phyloP scores from a whole-genome alignment of 2,888 invertebrate species.

The Drosophila austrosaltans region DNA sequence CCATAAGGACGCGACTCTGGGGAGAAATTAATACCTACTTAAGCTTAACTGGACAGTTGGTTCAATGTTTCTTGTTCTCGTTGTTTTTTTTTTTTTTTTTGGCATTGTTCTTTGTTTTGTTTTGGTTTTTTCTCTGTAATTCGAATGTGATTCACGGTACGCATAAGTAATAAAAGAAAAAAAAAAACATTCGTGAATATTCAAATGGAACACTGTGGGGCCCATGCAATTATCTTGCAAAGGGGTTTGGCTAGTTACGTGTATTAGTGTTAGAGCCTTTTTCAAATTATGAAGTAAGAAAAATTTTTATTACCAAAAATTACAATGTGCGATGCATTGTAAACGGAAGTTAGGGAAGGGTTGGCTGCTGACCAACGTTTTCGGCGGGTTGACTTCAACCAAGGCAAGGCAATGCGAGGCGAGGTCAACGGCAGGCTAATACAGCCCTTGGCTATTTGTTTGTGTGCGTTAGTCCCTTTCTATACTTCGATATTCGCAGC shows the following conservation, averaged over 20 bases:
- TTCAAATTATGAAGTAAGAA: slow-evolving; percentile 67
- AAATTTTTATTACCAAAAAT: slow-evolving; percentile 80
- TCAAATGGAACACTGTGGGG: slow-evolving; percentile 43
- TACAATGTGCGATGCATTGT: slow-evolving; percentile 68
- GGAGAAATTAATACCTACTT: slow-evolving; percentile 82
- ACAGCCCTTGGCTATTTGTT: slow-evolving; percentile 12
- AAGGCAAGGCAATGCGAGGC: slow-evolving; percentile 33
- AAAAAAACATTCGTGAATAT: slow-evolving; percentile 53
- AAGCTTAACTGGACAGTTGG: slow-evolving; percentile 74
- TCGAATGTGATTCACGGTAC: slow-evolving; percentile 66
- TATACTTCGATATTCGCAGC: slow-evolving; percentile 35
- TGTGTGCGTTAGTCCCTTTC: slow-evolving; percentile 22
- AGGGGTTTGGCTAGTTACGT: slow-evolving; percentile 30
- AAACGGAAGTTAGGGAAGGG: slow-evolving; percentile 31
- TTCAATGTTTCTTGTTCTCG: slow-evolving; percentile 22
- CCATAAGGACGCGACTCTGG: slow-evolving; percentile 57
- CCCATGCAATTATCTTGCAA: slow-evolving; percentile 61
- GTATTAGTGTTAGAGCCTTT: slow-evolving; percentile 24
- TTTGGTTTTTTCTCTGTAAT: neutral
- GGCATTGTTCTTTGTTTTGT: slow-evolving; percentile 20
- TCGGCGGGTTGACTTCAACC: too few species aligned
- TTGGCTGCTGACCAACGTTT: slow-evolving; percentile 33
- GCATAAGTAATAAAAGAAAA: slow-evolving; percentile 41
- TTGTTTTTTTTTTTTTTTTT: slow-evolving; percentile 24
- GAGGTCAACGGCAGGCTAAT: slow-evolving; percentile 61